Conservation (phyloP, 2,113 vertebrate genomes). For the Clupea harengus region DNA sequence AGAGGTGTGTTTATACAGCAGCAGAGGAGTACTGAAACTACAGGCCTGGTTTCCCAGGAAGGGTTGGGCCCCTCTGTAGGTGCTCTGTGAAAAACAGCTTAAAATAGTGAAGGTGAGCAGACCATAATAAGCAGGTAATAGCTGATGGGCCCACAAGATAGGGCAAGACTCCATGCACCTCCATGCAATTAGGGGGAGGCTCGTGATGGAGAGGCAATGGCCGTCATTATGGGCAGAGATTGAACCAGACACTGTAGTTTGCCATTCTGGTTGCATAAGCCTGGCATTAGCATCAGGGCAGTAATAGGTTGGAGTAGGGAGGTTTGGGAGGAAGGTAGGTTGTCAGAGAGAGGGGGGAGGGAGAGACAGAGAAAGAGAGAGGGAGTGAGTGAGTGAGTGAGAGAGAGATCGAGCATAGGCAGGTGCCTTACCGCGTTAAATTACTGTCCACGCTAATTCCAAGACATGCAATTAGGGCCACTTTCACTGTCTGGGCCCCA, state of each 20-base stretch:
- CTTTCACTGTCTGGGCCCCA: conserved; percentile 52
- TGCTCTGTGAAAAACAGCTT: conserved; percentile 56
- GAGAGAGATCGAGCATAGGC: not conserved
- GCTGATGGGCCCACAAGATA: conserved; percentile 43
- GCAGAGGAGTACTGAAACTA: not conserved
- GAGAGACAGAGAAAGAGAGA: not conserved
- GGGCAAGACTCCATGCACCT: not conserved
- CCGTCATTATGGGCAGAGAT: not conserved
- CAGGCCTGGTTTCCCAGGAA: not conserved
- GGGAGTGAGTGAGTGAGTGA: not conserved
- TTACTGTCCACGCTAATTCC: not conserved
- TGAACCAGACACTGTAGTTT: conserved; percentile 10
- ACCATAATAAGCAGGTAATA: conserved; percentile 60
- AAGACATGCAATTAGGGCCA: not conserved
- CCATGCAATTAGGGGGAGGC: not conserved
- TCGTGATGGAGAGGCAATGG: not conserved
- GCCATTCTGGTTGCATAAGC: not conserved
- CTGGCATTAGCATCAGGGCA: not conserved
- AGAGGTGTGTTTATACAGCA: not conserved
- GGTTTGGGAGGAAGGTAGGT: not conserved
- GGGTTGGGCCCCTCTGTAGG: conserved; percentile 48
- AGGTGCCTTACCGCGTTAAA: not conserved
- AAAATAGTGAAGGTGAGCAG: conserved; percentile 28
- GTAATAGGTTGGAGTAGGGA: not conserved
- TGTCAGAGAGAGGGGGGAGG: not conserved